phyloP scores from a whole-genome alignment of 2,797 vertebrate species.

The Scleropages formosus region DNA sequence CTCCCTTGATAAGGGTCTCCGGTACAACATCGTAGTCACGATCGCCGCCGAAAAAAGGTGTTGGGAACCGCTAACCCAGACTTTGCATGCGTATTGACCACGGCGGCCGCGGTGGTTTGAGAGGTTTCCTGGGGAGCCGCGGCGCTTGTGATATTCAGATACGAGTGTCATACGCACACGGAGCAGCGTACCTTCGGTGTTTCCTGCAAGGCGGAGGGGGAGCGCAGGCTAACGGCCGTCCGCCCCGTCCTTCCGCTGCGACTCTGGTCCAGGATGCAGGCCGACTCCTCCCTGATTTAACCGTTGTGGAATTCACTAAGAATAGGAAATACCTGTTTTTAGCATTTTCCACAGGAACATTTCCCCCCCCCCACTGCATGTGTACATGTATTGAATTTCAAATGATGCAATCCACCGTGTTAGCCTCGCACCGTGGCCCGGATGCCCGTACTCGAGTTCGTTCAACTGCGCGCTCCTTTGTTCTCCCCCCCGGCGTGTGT shows the following conservation, averaged over 20 bases:
- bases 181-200: background rate
- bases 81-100: too few species aligned
- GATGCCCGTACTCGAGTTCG: too few species aligned
- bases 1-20: too few species aligned
- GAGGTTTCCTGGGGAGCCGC: slow-evolving; percentile 23
- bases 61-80: too few species aligned
- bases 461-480: too few species aligned
- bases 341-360: background rate
- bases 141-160: background rate
- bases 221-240: too few species aligned
- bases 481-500: too few species aligned
- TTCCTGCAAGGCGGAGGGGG: background rate
- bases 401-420: background rate
- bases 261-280: background rate
- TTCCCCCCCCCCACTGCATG: background rate
- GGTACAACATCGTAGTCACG: too few species aligned
- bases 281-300: background rate
- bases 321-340: background rate
- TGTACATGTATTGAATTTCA: background rate
- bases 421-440: too few species aligned
- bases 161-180: background rate
- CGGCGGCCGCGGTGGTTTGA: background rate
- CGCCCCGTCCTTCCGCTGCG: background rate
- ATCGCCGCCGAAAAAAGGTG: too few species aligned
- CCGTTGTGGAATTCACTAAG: background rate